Evolutionary conservation across 2,888 invertebrate species (phyloP).

Genomic region (Cerastis rubricosa): DNA sequence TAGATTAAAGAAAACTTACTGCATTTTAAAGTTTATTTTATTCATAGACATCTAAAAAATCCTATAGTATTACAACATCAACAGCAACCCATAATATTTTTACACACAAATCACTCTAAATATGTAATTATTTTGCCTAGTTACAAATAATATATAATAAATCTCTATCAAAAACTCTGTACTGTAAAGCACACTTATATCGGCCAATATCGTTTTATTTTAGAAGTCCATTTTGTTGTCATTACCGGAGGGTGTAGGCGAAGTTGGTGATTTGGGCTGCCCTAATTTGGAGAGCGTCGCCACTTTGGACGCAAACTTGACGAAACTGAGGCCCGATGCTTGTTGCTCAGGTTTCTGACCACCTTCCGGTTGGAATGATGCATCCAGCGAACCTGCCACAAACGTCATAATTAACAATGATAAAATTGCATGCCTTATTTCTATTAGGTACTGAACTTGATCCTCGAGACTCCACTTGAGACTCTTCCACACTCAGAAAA

Average conservation of each 20-base stretch:
- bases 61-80: conserved; percentile 8
- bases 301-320: conserved; percentile 86
- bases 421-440: neutral
- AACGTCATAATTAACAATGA: neutral
- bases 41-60: conserved; percentile 48
- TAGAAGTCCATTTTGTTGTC: conserved; percentile 84
- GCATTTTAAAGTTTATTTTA: conserved; percentile 77
- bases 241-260: conserved; percentile 78
- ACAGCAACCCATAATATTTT: neutral
- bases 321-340: conserved; percentile 83
- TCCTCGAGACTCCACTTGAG: too few species aligned
- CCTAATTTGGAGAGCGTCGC: conserved; percentile 84
- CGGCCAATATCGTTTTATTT: neutral
- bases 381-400: conserved; percentile 83
- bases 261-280: conserved; percentile 83
- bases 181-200: neutral
- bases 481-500: neutral
- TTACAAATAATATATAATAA: too few species aligned
- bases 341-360: conserved; percentile 84
- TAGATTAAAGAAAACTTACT: conserved; percentile 91
- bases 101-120: neutral
- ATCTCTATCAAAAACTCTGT: conserved; percentile 15
- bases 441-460: neutral
- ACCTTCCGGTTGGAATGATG: conserved; percentile 81
- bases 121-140: neutral